Conservation (phyloP, 2,113 vertebrate species). For the Dromiciops gliroides region DNA sequence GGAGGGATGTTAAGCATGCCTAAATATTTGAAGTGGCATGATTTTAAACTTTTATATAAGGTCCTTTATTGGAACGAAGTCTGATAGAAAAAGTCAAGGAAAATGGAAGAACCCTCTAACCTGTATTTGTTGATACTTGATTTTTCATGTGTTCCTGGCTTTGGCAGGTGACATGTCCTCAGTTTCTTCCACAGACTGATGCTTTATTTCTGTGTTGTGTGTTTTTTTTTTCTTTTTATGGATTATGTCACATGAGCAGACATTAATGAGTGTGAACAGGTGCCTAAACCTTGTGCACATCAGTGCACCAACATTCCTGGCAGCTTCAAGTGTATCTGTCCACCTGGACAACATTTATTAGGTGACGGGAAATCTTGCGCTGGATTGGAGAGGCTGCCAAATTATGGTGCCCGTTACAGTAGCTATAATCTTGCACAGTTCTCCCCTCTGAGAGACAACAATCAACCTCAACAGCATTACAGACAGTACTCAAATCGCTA, state of each 20-base stretch:
- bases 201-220: slow-evolving; percentile 79
- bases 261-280: slow-evolving; percentile 96
- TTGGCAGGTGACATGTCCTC: slow-evolving; percentile 57
- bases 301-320: slow-evolving; percentile 94
- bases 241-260: slow-evolving; percentile 90
- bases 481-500: slow-evolving; percentile 93
- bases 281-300: slow-evolving; percentile 94
- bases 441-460: slow-evolving; percentile 86
- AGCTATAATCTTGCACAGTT: slow-evolving; percentile 91
- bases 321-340: slow-evolving; percentile 97
- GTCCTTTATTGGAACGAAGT: neutral
- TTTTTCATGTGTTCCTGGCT: slow-evolving; percentile 31
- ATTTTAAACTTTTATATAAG: slow-evolving; percentile 15
- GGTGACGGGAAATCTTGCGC: slow-evolving; percentile 98
- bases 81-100: neutral
- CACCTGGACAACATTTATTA: slow-evolving; percentile 92
- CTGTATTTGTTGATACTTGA: neutral
- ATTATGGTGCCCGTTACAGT: slow-evolving; percentile 87
- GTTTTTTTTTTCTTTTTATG: slow-evolving; percentile 85
- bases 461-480: slow-evolving; percentile 90
- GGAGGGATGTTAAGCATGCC: neutral
- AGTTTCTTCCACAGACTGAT: slow-evolving; percentile 83
- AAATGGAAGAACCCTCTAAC: neutral
- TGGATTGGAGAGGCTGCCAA: slow-evolving; percentile 94
- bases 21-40: neutral